phyloP scores from a whole-genome alignment of 1,140 invertebrate genomes.

The Aphelinus certus region DNA sequence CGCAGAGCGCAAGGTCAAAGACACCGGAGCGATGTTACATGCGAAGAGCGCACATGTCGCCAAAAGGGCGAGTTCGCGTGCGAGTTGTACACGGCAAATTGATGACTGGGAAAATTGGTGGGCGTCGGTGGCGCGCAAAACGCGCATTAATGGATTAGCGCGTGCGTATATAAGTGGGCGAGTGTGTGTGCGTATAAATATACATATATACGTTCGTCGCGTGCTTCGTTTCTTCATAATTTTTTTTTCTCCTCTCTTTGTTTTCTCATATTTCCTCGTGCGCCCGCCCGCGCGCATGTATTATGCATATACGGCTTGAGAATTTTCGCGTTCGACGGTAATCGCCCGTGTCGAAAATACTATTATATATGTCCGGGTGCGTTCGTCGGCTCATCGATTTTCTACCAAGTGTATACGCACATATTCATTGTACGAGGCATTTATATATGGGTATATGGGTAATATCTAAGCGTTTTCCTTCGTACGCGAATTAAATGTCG shows the following conservation, averaged over 20 bases:
- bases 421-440: no score
- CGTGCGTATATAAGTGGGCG: no score
- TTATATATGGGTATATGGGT: no score
- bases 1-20: no score
- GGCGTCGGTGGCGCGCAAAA: conserved; percentile 21
- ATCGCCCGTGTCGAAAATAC: neutral
- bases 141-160: conserved; percentile 30
- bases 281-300: neutral
- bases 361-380: no score
- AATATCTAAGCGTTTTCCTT: no score
- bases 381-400: no score
- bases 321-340: neutral
- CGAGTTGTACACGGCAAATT: conserved; percentile 21
- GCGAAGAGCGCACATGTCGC: neutral
- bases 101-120: conserved; percentile 37
- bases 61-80: conserved; percentile 9
- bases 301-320: conserved; percentile 9
- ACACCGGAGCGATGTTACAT: neutral
- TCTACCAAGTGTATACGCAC: no score
- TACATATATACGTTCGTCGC: neutral
- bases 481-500: no score
- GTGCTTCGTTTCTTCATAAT: conserved; percentile 11
- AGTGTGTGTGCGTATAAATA: neutral
- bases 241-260: no score
- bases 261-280: neutral